Conservation (phyloP, 2,797 vertebrate genomes). For the Crenuchus spilurus region DNA sequence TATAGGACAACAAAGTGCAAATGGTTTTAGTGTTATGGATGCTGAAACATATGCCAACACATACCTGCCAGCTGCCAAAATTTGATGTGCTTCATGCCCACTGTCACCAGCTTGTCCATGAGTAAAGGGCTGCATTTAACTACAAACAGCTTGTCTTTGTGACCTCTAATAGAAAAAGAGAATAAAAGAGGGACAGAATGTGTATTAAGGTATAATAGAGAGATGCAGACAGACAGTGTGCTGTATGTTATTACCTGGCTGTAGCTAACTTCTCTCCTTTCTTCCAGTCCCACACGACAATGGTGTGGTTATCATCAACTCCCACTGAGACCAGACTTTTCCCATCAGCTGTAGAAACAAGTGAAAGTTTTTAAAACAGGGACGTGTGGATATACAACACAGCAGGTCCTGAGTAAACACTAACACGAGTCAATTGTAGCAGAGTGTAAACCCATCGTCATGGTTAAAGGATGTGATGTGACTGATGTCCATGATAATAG, state of each 20-base stretch:
- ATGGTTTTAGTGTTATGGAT: no score
- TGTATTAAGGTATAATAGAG: background rate
- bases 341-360: conserved; percentile 83
- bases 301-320: conserved; percentile 89
- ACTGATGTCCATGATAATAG: no score
- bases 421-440: no score
- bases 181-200: background rate
- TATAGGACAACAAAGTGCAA: no score
- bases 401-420: no score
- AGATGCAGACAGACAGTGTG: no score
- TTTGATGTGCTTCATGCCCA: conserved; percentile 95
- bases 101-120: conserved; percentile 89
- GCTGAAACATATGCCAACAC: no score
- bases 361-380: no score
- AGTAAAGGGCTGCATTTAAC: conserved; percentile 92
- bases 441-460: no score
- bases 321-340: conserved; percentile 91
- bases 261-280: conserved; percentile 92
- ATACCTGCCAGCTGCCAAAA: conserved; percentile 97
- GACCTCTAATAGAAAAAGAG: conserved; percentile 68
- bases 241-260: conserved; percentile 76
- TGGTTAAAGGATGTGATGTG: no score
- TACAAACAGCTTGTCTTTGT: conserved; percentile 93
- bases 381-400: no score
- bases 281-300: conserved; percentile 97